phyloP scores from a whole-genome alignment of 2,797 vertebrate genomes.

The Rhyacichthys aspro region DNA sequence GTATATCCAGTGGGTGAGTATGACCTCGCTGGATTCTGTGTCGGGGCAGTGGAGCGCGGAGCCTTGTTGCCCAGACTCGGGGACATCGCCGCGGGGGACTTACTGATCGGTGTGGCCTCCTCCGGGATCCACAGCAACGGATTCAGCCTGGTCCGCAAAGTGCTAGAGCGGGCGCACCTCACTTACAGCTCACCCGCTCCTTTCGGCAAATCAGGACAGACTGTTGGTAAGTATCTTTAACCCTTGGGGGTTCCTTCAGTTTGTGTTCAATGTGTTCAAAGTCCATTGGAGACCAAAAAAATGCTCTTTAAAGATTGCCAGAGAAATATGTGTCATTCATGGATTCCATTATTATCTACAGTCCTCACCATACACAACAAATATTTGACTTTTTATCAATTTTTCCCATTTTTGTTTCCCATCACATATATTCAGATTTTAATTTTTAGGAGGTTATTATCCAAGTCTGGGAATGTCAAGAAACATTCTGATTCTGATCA shows the following conservation, averaged over 20 bases:
- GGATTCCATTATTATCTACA: too few relatives aligned
- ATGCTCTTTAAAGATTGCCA: too few relatives aligned
- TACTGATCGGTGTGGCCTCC: constrained; percentile 89
- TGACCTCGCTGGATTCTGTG: constrained; percentile 93
- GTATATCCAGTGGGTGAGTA: constrained; percentile 90
- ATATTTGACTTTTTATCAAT: too few relatives aligned
- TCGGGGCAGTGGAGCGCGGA: constrained; percentile 88
- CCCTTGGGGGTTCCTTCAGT: too few relatives aligned
- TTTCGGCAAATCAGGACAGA: constrained; percentile 75
- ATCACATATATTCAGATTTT: too few relatives aligned
- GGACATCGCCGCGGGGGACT: constrained; percentile 84
- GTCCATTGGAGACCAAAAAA: too few relatives aligned
- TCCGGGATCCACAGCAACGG: constrained; percentile 98
- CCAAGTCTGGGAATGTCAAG: not conserved
- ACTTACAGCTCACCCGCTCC: constrained; percentile 83
- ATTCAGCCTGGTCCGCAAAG: constrained; percentile 92
- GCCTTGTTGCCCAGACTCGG: constrained; percentile 85
- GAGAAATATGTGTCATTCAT: too few relatives aligned
- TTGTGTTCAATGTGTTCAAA: too few relatives aligned
- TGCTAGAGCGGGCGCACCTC: constrained; percentile 82
- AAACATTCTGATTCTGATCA: too few relatives aligned
- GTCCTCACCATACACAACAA: too few relatives aligned
- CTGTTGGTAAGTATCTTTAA: constrained; percentile 85
- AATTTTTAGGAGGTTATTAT: too few relatives aligned
- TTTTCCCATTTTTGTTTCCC: too few relatives aligned